phyloP scores from a whole-genome alignment of 1,140 invertebrate genomes.

The Drosophila parvula region DNA sequence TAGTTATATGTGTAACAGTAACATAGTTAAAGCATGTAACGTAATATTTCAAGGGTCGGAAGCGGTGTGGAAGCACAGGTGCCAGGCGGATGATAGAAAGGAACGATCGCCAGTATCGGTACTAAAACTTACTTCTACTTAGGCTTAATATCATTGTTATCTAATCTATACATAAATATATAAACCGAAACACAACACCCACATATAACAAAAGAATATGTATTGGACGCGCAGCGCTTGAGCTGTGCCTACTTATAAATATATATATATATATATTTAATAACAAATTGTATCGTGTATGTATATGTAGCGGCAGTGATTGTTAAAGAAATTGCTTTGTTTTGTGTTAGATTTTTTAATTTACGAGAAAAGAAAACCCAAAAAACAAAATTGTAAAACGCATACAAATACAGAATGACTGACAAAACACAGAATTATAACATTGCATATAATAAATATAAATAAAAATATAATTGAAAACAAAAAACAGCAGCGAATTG shows the following conservation, averaged over 20 bases:
- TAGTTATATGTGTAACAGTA: constrained; percentile 73
- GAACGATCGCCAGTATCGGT: constrained; percentile 61
- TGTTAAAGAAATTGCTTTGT: constrained; percentile 82
- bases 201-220: constrained; percentile 62
- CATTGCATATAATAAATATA: constrained; percentile 82
- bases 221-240: constrained; percentile 58
- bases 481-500: not conserved
- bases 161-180: constrained; percentile 75
- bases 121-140: constrained; percentile 73
- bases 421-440: constrained; percentile 83
- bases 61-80: constrained; percentile 41
- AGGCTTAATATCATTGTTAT: constrained; percentile 82
- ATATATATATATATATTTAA: constrained; percentile 65
- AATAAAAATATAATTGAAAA: constrained; percentile 71
- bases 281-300: constrained; percentile 78
- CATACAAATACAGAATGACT: constrained; percentile 83
- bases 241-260: constrained; percentile 37
- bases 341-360: constrained; percentile 82
- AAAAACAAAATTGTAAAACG: constrained; percentile 70
- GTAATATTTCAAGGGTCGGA: constrained; percentile 65
- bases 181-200: constrained; percentile 43
- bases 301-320: constrained; percentile 82
- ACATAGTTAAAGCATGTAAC: constrained; percentile 77
- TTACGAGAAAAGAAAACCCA: constrained; percentile 62
- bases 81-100: constrained; percentile 27